Evolutionary conservation across 2,113 vertebrate genomes (phyloP), one percentile per base, ranked within the genome.

Genomic region (Sceloporus tristichus): DNA sequence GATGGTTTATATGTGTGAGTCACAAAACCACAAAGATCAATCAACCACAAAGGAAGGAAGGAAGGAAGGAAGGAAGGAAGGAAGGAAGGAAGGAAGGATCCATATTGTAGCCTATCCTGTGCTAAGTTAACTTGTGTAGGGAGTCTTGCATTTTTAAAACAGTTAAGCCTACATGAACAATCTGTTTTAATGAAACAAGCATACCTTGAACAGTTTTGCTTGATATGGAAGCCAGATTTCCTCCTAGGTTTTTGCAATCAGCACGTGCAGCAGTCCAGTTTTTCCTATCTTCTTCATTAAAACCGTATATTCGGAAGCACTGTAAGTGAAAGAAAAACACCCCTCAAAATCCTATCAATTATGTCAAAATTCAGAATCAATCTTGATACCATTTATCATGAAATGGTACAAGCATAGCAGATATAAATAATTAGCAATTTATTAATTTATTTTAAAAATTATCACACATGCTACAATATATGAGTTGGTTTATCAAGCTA

Each of bases 231-330:
- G 87, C 97, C 89, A 99, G 93, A 90, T 99, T 99, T 92, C 98
- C 99, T 93, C 97, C 97, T 71, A 96, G 94, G 82, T 56, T 85
- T 53, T 93, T 92, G 90, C 99, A 99, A 87, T 95, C 81, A 14
- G 93, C 93, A 38, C 99, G 96, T 18, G 98, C 98, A 0, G 96
- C 91, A 0, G 96, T 93, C 99, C 99, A 99, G 0, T 76, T 86
- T 91, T 97, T 95, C 1, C 87, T 95, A 8, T 97, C 95, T 7
- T 97, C 95, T 91, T 94, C 92, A 87, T 53, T 14, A 66, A 92
- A 90, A n/a, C 94, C 94, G 88, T 97, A 96, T 68, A 97, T 38
- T 95, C 95, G 98, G 94, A 98, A 98, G 95, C 99, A 99, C 98
- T 99, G 92, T 81, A 87, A n/a, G 10, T 91, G 85, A 59, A 48